Base-by-base conservation (phyloP, 2,888 invertebrate species). In the Acrobasis repandana region DNA sequence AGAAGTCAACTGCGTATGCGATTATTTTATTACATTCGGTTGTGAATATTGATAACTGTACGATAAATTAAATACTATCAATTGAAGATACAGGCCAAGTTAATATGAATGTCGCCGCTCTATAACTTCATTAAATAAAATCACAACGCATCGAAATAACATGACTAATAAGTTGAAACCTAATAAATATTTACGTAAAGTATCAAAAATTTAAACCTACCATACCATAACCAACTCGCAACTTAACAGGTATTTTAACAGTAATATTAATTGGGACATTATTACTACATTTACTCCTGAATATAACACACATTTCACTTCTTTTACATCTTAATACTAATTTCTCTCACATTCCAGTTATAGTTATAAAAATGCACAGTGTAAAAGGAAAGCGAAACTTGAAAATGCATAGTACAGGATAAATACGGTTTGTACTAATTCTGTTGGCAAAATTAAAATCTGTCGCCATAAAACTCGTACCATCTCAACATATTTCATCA, bases 111-210 rank as follows among this genome's bases (percentile, higher is more conserved):
- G n/a, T 43, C 43, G 4, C 43, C 43, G n/a, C 43, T 43, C 43
- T 10, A 6, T 43, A 51, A 46, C 38, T 15, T 36, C 38, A 59
- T 47, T 38, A 43, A 56, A 64, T 56, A 33, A 58, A 52, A 50
- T 65, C 62, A 66, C 66, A 63, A 66, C 64, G 34, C 66, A 63
- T 58, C 49, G 46, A 61, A 62, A 62, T 36, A 64, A 64, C 56
- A 60, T 11, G 18, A 61, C 36, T 56, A 61, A 54, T 58, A 54
- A 63, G 18, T 54, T 54, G 54, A 18, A 38, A 38, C 38, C 18
- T 54, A 43, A 43, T 51, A 51, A 34, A 51, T n/a, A 50, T 50
- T 49, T 9, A 28, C 20, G 50, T 50, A 50, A 50, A 48, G 18
- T 48, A 48, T 48, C 20, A 52, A 54, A 54, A 54, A 54, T 20